Evolutionary conservation across 2,113 vertebrate species (phyloP), one percentile per base, ranked within the genome.

Genomic region (Caloenas nicobarica): DNA sequence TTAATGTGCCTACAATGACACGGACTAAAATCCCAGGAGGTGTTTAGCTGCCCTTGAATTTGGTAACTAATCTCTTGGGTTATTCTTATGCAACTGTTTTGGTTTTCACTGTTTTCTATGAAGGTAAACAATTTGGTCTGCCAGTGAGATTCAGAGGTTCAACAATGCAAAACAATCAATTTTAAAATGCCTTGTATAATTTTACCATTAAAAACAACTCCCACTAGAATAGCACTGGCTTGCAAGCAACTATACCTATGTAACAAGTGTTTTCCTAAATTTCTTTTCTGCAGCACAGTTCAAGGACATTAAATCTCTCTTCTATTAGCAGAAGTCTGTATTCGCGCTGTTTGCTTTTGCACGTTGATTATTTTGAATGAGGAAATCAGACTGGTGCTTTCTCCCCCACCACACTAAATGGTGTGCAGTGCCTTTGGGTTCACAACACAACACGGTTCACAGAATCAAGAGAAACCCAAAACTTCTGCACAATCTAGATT

Each of bases 221-320:
- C 65, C 91, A 65, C 50, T 61, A 40, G 64, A 88, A 69, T 5
- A 84, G 56, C 69, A 40, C 13, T 28, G 44, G 29, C 77, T 93
- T 71, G 38, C 69, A 91, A 94, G 80, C 72, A 86, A 92, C 79
- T 96, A 93, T 15, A 78, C 11, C 26, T 22, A 68, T 70, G 46
- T 56, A 83, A 82, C 84, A 82, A 86, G 13, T 48, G 56, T 86
- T 88, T 70, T 80, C 40, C 87, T 78, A 58, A 64, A 86, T 86
- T 94, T 94, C 14, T 88, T 88, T 78, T 53, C 76, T 71, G 88
- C 33, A 74, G 80, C 48, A 81, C 72, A 88, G 80, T 56, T 93
- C 89, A 95, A 95, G 94, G 91, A 80, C 94, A 83, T 73, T 65
- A 80, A 40, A 69, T 73, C 90, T 94, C 73, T 51, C 33, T 66